Conservation (phyloP, 2,888 invertebrate genomes). For the Calameuta idolon region DNA sequence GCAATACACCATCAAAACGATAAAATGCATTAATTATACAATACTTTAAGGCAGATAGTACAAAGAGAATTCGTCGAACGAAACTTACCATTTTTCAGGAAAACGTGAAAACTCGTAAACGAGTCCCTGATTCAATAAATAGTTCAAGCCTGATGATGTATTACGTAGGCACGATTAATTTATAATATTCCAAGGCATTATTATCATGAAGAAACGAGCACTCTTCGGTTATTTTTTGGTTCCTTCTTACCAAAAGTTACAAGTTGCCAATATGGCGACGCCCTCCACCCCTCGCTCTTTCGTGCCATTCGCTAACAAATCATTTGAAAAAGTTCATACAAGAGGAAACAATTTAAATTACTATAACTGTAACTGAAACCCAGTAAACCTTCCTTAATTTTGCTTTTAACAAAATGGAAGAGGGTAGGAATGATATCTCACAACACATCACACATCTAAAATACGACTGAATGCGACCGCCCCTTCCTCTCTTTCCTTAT, state of each 20-base stretch:
- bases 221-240: conserved; percentile 57
- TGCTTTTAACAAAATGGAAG: no score
- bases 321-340: background rate
- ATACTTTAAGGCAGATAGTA: background rate
- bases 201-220: conserved; percentile 44
- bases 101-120: conserved; percentile 19
- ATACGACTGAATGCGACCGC: no score
- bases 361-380: no score
- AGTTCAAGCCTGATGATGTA: background rate
- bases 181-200: conserved; percentile 51
- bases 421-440: no score
- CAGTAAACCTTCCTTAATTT: no score
- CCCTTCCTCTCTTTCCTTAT: no score
- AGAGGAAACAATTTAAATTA: no score
- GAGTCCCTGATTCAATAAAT: background rate
- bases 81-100: conserved; percentile 39
- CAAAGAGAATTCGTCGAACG: conserved; percentile 13
- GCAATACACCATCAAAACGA: background rate
- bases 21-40: background rate
- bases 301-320: conserved; percentile 36
- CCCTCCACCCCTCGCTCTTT: conserved; percentile 37
- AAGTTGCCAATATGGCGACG: conserved; percentile 66
- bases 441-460: no score
- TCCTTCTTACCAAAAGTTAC: conserved; percentile 60
- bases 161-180: background rate